Percentiles rank a stretch among this genome's conserved stretches.
Conservation (phyloP, 2,113 vertebrate genomes). For the Columba janthina region DNA sequence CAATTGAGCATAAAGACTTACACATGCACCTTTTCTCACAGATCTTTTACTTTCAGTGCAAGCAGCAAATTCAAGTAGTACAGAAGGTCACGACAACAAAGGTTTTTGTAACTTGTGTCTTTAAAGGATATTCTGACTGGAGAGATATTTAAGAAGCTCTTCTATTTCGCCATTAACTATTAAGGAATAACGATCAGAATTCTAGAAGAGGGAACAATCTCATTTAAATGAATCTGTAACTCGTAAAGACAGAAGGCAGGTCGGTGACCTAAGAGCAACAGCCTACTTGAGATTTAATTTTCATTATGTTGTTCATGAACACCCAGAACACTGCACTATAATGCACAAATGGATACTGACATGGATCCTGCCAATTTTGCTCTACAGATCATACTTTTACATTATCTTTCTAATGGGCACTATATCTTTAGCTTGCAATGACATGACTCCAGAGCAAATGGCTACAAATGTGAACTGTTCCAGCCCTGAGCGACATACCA, state of each 20-base stretch:
- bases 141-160: constrained; percentile 70
- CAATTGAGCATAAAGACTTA: constrained; percentile 58
- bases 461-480: constrained; percentile 94
- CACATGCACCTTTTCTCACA: constrained; percentile 70
- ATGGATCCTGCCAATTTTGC: constrained; percentile 96
- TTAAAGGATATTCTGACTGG: constrained; percentile 74
- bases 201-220: constrained; percentile 70
- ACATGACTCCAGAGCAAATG: constrained; percentile 95
- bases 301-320: constrained; percentile 95
- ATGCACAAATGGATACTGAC: constrained; percentile 99
- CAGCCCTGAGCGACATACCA: constrained; percentile 93
- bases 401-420: constrained; percentile 90
- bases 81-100: constrained; percentile 71
- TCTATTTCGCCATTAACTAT: constrained; percentile 63
- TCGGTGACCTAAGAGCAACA: constrained; percentile 78
- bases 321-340: constrained; percentile 94
- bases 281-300: constrained; percentile 80
- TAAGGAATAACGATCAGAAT: constrained; percentile 70
- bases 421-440: constrained; percentile 90
- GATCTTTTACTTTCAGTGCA: constrained; percentile 75
- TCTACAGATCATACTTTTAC: constrained; percentile 93
- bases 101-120: constrained; percentile 72
- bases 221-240: constrained; percentile 70
- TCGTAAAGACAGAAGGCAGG: constrained; percentile 76
- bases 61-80: constrained; percentile 80